Evolutionary conservation across 2,888 invertebrate species (phyloP), one percentile per base, ranked within the genome.

Genomic region (Capitulum mitella): DNA sequence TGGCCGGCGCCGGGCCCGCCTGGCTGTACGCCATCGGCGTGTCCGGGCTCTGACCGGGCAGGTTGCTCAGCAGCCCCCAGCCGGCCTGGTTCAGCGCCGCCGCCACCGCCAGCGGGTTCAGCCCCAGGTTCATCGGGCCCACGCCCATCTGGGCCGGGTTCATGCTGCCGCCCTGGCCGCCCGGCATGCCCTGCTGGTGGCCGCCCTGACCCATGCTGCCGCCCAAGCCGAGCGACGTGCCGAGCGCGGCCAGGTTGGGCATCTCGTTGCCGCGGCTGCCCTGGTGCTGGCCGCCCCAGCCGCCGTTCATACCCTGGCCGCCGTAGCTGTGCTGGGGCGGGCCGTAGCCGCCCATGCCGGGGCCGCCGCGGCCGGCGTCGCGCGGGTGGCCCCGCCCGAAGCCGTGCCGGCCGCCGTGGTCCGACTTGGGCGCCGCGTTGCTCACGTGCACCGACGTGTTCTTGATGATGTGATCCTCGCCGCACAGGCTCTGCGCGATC

Each of bases 391-490:
- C 75, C 19, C 77, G 70, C 26, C 64, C 76, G 77, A 48, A 26
- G n/a, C 76, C 51, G 40, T 40, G 43, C 29, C 77, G 43, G 22
- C n/a, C 34, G 26, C 8, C 70, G 70, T 70, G n/a, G 76, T 76
- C 76, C 1, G 76, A 83, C 86, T 94, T 94, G 46, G 94, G 94
- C 81, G 93, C 93, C 78, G 94, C 94, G 86, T 93, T 93, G 78
- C 93, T 93, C 51, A 96, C 94, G 83, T 93, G 93, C 76, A 94
- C 93, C 81, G 93, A 93, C 77, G 93, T 93, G 83, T 93, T 93
- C 87, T 95, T 95, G 82, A 96, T 93, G 80, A 95, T 95, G 88
- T 95, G 95, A 86, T 96, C 95, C 87, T 96, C 95, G 75, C 95
- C 95, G 87, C 95, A 95, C 64, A 96, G 88, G 82, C 91, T 91